phyloP scores from a whole-genome alignment of 2,797 vertebrate genomes.

The Taeniopygia guttata region DNA sequence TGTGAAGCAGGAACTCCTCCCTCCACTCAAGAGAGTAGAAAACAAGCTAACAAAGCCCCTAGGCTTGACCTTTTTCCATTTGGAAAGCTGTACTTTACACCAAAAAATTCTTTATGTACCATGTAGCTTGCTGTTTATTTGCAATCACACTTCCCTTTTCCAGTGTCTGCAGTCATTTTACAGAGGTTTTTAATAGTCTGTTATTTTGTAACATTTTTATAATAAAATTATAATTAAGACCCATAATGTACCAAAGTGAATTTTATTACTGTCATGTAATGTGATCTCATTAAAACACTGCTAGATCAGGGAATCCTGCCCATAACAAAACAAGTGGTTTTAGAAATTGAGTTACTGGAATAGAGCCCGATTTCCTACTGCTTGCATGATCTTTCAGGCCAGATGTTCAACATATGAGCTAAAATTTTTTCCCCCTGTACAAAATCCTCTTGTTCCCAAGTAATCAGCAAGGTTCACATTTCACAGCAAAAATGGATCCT shows the following conservation, averaged over 20 bases:
- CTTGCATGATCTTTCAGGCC: neutral
- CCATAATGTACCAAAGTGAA: neutral
- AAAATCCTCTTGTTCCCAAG: neutral
- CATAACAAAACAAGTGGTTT: neutral
- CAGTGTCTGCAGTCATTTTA: neutral
- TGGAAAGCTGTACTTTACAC: neutral
- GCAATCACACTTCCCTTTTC: neutral
- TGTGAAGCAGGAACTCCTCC: neutral
- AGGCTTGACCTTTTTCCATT: neutral
- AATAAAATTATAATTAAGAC: conserved; percentile 29
- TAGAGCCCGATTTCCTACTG: neutral
- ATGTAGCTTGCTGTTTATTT: neutral
- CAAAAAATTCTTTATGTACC: neutral
- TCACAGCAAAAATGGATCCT: neutral
- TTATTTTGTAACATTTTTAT: conserved; percentile 32
- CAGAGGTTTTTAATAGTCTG: neutral
- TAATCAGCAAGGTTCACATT: neutral
- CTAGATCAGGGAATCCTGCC: neutral
- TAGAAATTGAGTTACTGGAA: neutral
- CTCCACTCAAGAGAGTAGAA: neutral
- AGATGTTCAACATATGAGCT: neutral
- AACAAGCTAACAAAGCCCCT: neutral
- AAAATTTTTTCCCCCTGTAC: neutral
- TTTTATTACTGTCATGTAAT: conserved; percentile 22
- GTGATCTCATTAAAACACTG: conserved; percentile 14